A percentile compares a stretch with the other conserved stretches of the same genome.
These are phyloP conservation scores for Poecilia picta DNA, from an alignment of 2,797 vertebrate genomes.

Conservation along the genomic window DNA sequence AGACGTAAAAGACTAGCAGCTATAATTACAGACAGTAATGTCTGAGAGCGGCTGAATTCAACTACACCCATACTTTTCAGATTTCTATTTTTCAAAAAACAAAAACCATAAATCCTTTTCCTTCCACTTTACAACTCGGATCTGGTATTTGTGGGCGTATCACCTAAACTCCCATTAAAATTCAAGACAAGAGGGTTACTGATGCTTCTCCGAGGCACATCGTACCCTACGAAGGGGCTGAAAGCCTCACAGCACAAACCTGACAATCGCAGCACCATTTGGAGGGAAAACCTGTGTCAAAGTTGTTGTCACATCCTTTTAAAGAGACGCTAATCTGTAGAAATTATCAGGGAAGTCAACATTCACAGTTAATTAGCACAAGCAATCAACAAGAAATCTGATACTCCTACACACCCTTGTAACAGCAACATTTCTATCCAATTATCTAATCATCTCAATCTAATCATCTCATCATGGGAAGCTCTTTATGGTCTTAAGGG, in stretches of 20 bases:
- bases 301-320: constrained; percentile 54
- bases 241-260: constrained; percentile 11
- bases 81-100: background rate
- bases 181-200: background rate
- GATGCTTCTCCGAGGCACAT: background rate
- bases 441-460: constrained; percentile 78
- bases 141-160: background rate
- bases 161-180: background rate
- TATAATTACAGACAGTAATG: background rate
- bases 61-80: background rate
- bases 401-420: constrained; percentile 49
- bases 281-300: constrained; percentile 29
- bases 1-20: background rate
- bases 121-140: background rate
- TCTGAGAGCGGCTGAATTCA: background rate
- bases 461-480: constrained; percentile 68
- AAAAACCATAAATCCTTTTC: background rate
- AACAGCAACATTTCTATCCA: constrained; percentile 68
- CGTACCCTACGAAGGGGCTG: background rate
- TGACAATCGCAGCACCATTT: constrained; percentile 25
- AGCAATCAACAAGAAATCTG: constrained; percentile 66
- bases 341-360: constrained; percentile 69
- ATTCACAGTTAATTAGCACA: constrained; percentile 66
- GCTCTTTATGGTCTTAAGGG: constrained; percentile 54
- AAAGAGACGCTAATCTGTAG: constrained; percentile 57